Base-by-base conservation (phyloP, 2,113 vertebrate genomes). In the Brienomyrus brachyistius region DNA sequence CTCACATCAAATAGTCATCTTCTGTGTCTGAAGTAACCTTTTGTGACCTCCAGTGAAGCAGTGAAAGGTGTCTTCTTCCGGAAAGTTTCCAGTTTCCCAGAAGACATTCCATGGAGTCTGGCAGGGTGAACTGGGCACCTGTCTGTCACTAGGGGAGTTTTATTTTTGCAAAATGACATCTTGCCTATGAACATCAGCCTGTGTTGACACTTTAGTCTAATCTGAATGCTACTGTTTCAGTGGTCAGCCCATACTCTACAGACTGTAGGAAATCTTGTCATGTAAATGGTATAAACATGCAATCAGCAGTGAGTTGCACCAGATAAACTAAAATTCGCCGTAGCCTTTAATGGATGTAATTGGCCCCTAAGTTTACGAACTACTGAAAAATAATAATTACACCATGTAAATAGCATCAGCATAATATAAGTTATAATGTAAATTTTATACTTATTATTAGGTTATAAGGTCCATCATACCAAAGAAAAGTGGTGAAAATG, bases 1-100 rank as follows among this genome's bases (percentile, higher is more conserved):
- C 23, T 48, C n/a, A 2, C 21, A 43, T 80, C 43, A 77, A 40
- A 19, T 15, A 23, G 21, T 47, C n/a, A 31, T 27, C 43, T 50
- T 51, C 83, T 48, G 45, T 51, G 45, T 23, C 82, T 50, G 40
- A 50, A 50, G 82, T 50, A 10, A 50, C 83, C 83, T 86, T 15
- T 50, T 27, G n/a, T 86, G 47, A n/a, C 83, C 10, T 48, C 48
- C 47, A n/a, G 47, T 51, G 83, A 86, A n/a, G 45, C 83, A 50
- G 48, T 86, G 83, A 86, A n/a, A 85, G 83, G 47, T 85, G 83
- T 23, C 82, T 47, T 50, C 82, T 50, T 84, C 43, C 11, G 82
- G 9, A 84, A 50, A 27, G 82, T n/a, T 23, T 11, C 43, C 43
- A 50, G 82, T 85, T 47, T 48, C 47, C 19, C 47, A 50, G 21